Evolutionary conservation across 2,797 vertebrate genomes (phyloP).

Genomic region (Benthosema pterotum): DNA sequence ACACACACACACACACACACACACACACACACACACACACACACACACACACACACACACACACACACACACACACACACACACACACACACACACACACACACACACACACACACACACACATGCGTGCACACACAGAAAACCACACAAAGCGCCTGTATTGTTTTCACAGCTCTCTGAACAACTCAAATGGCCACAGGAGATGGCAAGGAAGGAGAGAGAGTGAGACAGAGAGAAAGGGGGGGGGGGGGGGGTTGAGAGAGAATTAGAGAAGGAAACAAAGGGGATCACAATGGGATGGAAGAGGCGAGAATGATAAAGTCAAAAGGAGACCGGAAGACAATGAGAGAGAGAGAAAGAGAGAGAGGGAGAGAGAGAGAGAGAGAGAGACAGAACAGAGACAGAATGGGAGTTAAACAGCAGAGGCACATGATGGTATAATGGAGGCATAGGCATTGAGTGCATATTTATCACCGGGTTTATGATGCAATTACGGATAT

Average conservation of each 20-base stretch:
- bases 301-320: slow-evolving; percentile 32
- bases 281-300: slow-evolving; percentile 42
- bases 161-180: slow-evolving; percentile 74
- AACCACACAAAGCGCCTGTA: slow-evolving; percentile 58
- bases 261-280: slow-evolving; percentile 11
- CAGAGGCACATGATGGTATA: neutral
- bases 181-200: slow-evolving; percentile 66
- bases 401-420: slow-evolving; percentile 1
- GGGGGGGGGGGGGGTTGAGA: slow-evolving; percentile 36
- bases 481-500: neutral
- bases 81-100: slow-evolving; percentile 47
- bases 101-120: slow-evolving; percentile 64
- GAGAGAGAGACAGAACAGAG: slow-evolving; percentile 2
- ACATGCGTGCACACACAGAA: slow-evolving; percentile 32
- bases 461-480: slow-evolving; percentile 5
- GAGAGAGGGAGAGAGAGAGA: slow-evolving; percentile 14
- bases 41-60: slow-evolving; percentile 3
- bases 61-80: slow-evolving; percentile 38
- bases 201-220: slow-evolving; percentile 54
- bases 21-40: neutral
- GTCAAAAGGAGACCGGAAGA: neutral
- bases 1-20: slow-evolving; percentile 29
- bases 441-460: neutral
- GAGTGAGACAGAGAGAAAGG: slow-evolving; percentile 37
- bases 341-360: neutral